Evolutionary conservation across 2,113 vertebrate species (phyloP).

Genomic region (Passer domesticus): DNA sequence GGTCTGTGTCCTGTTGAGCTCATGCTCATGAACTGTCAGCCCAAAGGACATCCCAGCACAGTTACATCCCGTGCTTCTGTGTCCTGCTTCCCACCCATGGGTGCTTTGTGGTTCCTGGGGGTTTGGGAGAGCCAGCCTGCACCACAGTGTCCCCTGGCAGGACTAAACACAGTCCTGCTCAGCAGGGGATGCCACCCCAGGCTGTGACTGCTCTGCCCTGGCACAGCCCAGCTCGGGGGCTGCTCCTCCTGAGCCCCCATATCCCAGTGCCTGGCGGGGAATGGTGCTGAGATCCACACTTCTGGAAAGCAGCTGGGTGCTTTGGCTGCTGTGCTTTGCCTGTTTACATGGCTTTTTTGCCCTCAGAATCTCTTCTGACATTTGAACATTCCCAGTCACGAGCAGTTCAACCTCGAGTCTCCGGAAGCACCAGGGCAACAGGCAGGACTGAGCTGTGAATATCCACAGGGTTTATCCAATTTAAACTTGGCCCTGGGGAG

Average conservation of each 20-base stretch:
- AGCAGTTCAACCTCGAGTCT: not conserved
- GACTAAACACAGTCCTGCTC: not conserved
- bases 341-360: not conserved
- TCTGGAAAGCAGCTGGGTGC: not conserved
- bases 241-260: not conserved
- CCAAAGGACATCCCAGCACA: accelerated
- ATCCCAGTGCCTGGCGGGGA: accelerated
- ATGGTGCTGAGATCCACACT: not conserved
- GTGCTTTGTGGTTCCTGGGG: not conserved
- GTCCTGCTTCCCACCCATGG: accelerated
- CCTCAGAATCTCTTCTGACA: not conserved
- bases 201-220: not conserved
- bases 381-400: not conserved
- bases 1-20: not conserved
- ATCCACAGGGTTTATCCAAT: not conserved
- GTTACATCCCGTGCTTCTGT: accelerated
- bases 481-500: not conserved
- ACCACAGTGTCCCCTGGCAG: not conserved
- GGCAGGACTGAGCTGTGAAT: not conserved
- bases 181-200: not conserved
- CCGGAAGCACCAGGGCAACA: accelerated
- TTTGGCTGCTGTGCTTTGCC: not conserved
- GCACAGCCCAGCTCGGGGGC: accelerated
- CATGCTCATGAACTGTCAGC: not conserved
- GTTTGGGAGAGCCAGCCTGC: not conserved